Conservation (phyloP, 2,113 vertebrate species). For the Pluvianellus socialis region DNA sequence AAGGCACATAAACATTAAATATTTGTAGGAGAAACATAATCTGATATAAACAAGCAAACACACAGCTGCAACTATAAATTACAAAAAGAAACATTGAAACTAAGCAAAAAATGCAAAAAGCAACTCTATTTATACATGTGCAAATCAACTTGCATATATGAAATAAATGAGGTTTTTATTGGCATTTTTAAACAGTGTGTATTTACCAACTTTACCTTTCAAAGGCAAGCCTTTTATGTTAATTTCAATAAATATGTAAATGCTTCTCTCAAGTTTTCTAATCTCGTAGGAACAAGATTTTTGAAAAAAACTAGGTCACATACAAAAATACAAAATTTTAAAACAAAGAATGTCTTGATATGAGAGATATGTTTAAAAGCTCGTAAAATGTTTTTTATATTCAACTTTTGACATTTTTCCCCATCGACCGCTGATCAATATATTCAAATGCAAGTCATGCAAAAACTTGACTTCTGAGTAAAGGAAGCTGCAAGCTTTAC, state of each 20-base stretch:
- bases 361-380: constrained; percentile 60
- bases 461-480: constrained; percentile 2
- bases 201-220: constrained; percentile 65
- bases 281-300: constrained; percentile 52
- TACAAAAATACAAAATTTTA: constrained; percentile 64
- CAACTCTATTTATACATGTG: constrained; percentile 77
- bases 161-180: constrained; percentile 80
- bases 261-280: constrained; percentile 66
- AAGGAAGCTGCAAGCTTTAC: not conserved
- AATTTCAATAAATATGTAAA: constrained; percentile 74
- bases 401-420: not conserved
- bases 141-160: constrained; percentile 80
- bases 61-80: constrained; percentile 47
- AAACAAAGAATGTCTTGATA: constrained; percentile 65
- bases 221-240: constrained; percentile 67
- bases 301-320: constrained; percentile 50
- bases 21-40: constrained; percentile 50
- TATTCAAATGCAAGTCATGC: constrained; percentile 41
- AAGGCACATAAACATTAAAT: constrained; percentile 78
- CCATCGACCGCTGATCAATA: not conserved
- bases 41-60: constrained; percentile 48
- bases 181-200: constrained; percentile 76
- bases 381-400: constrained; percentile 2
- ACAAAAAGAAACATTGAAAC: constrained; percentile 56
- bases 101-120: constrained; percentile 62